Base-by-base conservation (phyloP, 2,113 vertebrate genomes). In the Typhlomys cinereus region DNA sequence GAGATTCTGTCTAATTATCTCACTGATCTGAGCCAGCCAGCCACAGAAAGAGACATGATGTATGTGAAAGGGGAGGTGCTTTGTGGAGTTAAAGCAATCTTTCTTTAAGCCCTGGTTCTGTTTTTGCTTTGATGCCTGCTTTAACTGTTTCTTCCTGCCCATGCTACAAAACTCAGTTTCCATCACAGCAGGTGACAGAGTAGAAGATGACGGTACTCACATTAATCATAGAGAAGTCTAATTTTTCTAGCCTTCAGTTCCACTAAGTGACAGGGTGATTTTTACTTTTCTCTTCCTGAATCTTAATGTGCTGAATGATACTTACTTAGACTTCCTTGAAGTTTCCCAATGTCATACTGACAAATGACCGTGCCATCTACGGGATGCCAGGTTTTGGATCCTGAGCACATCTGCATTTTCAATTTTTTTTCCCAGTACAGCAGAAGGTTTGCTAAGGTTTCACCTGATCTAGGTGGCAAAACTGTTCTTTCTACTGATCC, bases 1-100 rank as follows among this genome's bases (percentile, higher is more conserved):
- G 97, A 98, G 96, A 97, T 88, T 97, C 92, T 48, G 87, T 88
- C 95, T 98, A 97, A 98, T 98, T 98, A 97, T 96, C 90, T 97
- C 96, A 61, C 97, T 97, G 96, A 97, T 97, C 93, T 97, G 96
- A 97, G 97, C 93, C 96, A 97, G 95, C 88, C 91, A 97, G 97
- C 94, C 96, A 95, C 86, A 85, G 74, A 92, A 91, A 96, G 81
- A 96, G 85, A 96, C 89, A 93, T 95, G 95, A 96, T 96, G 59
- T 96, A 96, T 96, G 91, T 92, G 91, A 89, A 91, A 94, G 89
- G 95, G 96, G 96, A 97, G 95, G 95, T 82, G 96, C 92, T 97
- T 95, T 95, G 92, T 97, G 95, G 87, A 97, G 95, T 97, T 97
- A 96, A 97, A 95, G 96, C 96, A 95, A 96, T 94, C 95, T 95